These are phyloP conservation scores for Barbus barbus DNA, from an alignment of 2,113 vertebrate species.

Conservation along the genomic window DNA sequence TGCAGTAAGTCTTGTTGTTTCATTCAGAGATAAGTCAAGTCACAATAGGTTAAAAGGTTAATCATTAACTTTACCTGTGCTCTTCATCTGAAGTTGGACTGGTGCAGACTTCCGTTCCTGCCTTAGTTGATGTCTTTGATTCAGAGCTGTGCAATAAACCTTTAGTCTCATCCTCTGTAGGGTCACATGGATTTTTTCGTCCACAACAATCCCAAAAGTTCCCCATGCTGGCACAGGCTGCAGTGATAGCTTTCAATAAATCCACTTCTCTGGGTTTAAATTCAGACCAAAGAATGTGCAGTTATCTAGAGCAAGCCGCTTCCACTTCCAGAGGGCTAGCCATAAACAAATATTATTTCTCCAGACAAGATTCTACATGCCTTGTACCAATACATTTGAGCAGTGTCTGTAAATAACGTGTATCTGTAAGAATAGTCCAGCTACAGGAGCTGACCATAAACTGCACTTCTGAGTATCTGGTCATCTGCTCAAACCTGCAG, in stretches of 20 bases:
- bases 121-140: slow-evolving; percentile 27
- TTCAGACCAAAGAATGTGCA: neutral
- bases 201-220: slow-evolving; percentile 64
- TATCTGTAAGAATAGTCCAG: slow-evolving; percentile 15
- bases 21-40: neutral
- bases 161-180: slow-evolving; percentile 66
- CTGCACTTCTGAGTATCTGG: neutral
- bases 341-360: slow-evolving; percentile 17
- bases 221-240: slow-evolving; percentile 66
- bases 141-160: slow-evolving; percentile 62
- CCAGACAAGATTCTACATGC: neutral
- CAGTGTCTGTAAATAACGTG: slow-evolving; percentile 12
- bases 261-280: slow-evolving; percentile 5
- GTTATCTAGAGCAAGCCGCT: neutral
- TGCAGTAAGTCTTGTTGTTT: neutral
- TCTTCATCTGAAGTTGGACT: slow-evolving; percentile 25
- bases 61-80: slow-evolving; percentile 38
- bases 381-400: slow-evolving; percentile 10
- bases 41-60: neutral
- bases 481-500: slow-evolving; percentile 42
- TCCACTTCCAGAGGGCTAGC: neutral
- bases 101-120: neutral
- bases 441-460: slow-evolving; percentile 5
- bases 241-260: slow-evolving; percentile 4
- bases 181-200: slow-evolving; percentile 54